These are phyloP conservation scores for Phylloscopus collybita DNA, from an alignment of 2,797 vertebrate genomes.

Conservation along the genomic window DNA sequence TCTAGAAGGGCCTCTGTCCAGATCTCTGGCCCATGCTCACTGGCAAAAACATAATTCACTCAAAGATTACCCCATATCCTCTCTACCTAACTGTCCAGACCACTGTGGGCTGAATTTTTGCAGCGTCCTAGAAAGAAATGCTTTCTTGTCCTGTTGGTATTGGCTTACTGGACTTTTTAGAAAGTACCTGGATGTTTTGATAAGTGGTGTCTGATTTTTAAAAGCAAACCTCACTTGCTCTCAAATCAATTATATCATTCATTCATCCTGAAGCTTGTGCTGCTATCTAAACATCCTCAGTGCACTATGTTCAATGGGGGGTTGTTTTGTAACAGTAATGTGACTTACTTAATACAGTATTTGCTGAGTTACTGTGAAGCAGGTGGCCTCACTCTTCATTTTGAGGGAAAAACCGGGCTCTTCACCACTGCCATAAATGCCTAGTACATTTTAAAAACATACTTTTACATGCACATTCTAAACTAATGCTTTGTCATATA, in stretches of 20 bases:
- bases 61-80: neutral
- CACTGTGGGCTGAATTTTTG: neutral
- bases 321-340: neutral
- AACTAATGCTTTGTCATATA: neutral
- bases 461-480: neutral
- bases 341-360: neutral
- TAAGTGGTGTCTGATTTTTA: neutral
- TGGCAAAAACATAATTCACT: neutral
- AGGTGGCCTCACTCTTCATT: neutral
- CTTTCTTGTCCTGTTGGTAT: neutral
- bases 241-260: neutral
- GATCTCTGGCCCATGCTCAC: neutral
- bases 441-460: neutral
- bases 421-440: neutral
- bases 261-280: neutral
- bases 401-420: neutral
- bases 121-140: neutral
- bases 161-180: neutral
- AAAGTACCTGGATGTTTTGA: neutral
- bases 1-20: neutral
- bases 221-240: neutral
- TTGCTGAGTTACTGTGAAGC: accelerated
- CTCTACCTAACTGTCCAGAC: neutral
- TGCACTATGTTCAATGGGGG: neutral
- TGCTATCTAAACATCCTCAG: neutral